Evolutionary conservation across 1,140 invertebrate species (phyloP), one percentile per base, ranked within the genome.

Genomic region (Paraescarpia echinospica): DNA sequence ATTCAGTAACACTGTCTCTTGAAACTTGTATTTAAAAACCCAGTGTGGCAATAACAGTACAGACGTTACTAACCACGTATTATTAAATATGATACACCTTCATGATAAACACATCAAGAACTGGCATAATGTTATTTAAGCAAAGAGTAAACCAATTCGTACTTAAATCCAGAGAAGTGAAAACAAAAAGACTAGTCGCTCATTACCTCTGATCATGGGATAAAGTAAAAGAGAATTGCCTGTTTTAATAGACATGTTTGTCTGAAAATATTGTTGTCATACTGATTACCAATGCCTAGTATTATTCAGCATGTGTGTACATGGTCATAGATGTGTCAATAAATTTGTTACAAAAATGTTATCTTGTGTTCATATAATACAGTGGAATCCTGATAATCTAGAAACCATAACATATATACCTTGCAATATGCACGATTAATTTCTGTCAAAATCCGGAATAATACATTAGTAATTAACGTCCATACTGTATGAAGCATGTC

Each of bases 241-340:
- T 77, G 27, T n/a, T n/a, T n/a, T n/a, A n/a, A n/a, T n/a, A n/a
- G n/a, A n/a, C n/a, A n/a, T n/a, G n/a, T n/a, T n/a, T n/a, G n/a
- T 77, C 27, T 77, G 59, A 77, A 77, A 77, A 77, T 77, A 77
- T 77, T 77, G 59, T 77, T 77, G 27, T 77, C 59, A 77, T n/a
- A n/a, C 59, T 27, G 27, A 77, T 77, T 77, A 77, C 59, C 59
- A 77, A 18, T 77, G 59, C 59, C 59, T 77, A 77, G 59, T 77
- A 77, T 77, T 77, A 77, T 77, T 77, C 59, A 77, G 59, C 59
- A 77, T 77, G 59, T 77, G 2, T 77, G 59, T 77, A 77, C 59
- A 77, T 77, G 59, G 59, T 77, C 59, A 77, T 77, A 77, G 59
- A 77, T 77, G 59, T 77, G 59, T 77, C 59, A 77, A 77, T 77